phyloP scores from a whole-genome alignment of 2,888 invertebrate genomes.

The Julus scandinavius region DNA sequence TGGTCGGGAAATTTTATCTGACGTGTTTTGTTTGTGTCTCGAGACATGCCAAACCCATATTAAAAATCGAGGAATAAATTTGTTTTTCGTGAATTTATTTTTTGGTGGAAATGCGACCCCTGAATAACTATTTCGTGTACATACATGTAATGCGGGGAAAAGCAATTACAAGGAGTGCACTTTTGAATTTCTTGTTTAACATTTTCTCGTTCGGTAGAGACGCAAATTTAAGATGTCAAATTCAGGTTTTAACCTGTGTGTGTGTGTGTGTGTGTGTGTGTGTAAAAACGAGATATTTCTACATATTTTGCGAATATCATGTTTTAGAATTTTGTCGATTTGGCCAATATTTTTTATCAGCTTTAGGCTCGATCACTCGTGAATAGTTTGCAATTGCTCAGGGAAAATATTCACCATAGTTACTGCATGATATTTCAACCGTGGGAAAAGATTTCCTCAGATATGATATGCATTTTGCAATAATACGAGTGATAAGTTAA shows the following conservation, averaged over 20 bases:
- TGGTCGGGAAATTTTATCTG: neutral
- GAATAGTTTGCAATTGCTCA: neutral
- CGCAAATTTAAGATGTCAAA: no score
- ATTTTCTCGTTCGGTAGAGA: neutral
- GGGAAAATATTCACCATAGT: neutral
- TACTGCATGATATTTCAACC: neutral
- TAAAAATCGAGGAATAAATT: neutral
- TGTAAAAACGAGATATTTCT: neutral
- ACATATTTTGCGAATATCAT: neutral
- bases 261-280: no score
- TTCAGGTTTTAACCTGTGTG: no score
- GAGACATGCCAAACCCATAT: neutral
- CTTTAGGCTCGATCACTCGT: neutral
- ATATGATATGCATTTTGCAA: no score
- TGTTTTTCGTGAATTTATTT: neutral
- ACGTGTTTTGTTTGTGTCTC: neutral
- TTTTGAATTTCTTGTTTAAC: neutral
- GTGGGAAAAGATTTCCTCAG: neutral
- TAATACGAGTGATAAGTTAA: no score
- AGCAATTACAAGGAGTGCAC: neutral
- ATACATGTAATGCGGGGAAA: neutral
- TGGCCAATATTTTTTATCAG: neutral
- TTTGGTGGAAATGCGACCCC: slow-evolving; percentile 1
- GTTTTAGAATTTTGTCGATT: neutral
- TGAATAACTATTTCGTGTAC: neutral